Percentiles rank a stretch among this genome's conserved stretches.
phyloP scores from a whole-genome alignment of 2,113 vertebrate genomes.

The Pluvianellus socialis region DNA sequence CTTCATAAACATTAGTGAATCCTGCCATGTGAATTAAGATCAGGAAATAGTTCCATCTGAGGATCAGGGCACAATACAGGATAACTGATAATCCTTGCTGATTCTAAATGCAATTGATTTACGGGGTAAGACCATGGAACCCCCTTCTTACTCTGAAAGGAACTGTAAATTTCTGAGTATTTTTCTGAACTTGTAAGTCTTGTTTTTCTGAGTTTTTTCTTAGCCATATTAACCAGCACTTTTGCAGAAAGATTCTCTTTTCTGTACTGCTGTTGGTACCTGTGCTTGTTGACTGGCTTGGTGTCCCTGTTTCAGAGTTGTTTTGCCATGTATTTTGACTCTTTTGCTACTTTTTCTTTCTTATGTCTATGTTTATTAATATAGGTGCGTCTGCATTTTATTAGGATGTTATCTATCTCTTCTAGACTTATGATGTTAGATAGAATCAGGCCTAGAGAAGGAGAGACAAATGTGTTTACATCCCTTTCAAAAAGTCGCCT shows the following conservation, averaged over 20 bases:
- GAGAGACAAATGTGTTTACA: background rate
- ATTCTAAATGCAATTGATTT: background rate
- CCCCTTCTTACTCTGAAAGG: background rate
- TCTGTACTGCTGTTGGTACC: background rate
- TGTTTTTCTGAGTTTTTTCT: background rate
- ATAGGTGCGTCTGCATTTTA: background rate
- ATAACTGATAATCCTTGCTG: background rate
- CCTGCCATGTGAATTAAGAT: background rate
- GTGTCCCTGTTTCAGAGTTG: background rate
- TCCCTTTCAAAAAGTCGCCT: background rate
- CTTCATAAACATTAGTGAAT: background rate
- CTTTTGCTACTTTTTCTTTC: background rate
- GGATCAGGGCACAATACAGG: background rate
- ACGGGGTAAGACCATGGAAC: background rate
- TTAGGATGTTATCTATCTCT: background rate
- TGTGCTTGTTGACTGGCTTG: background rate
- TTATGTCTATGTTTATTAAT: no score
- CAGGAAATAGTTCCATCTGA: background rate
- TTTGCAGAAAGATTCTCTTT: background rate
- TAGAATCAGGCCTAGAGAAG: background rate
- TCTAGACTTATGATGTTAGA: background rate
- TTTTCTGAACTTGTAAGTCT: background rate
- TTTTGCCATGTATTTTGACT: background rate
- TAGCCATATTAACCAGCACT: background rate
- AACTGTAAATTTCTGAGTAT: background rate